Evolutionary conservation across 2,888 invertebrate species (phyloP).

Genomic region (Erebia aethiops): DNA sequence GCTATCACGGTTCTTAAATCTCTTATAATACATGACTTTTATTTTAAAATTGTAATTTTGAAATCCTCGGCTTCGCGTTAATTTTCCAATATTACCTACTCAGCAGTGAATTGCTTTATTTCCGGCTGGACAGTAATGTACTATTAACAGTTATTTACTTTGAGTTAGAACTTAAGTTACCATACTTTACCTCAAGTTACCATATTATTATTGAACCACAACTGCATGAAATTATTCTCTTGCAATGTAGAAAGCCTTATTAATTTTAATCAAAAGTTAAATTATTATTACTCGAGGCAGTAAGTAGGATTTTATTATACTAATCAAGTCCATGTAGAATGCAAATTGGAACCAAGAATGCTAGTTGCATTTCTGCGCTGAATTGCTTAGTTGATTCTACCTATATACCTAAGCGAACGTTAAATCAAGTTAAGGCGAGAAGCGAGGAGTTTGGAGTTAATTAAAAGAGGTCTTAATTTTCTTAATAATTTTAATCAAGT

Average conservation of each 20-base stretch:
- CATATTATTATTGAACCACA: no score
- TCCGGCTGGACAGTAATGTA: no score
- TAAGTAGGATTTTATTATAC: conserved; percentile 13
- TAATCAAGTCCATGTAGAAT: conserved; percentile 15
- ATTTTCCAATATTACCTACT: no score
- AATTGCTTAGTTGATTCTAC: conserved; percentile 3
- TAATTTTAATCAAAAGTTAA: not conserved
- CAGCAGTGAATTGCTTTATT: no score
- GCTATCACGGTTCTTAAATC: no score
- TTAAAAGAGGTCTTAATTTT: conserved; percentile 5
- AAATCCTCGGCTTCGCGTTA: no score
- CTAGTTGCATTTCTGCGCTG: conserved; percentile 16
- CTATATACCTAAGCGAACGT: not conserved
- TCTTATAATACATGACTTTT: no score
- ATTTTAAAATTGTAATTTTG: no score
- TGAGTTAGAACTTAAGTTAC: no score
- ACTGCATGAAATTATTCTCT: not conserved
- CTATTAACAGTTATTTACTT: no score
- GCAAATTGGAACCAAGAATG: conserved; percentile 20
- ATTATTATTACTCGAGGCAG: not conserved
- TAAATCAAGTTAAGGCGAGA: conserved; percentile 1
- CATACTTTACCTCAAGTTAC: no score
- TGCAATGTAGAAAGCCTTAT: not conserved
- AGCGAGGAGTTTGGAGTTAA: not conserved
- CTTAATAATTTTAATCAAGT: not conserved